These are phyloP conservation scores for Brachionichthys hirsutus DNA, from an alignment of 2,113 vertebrate genomes.

Conservation along the genomic window DNA sequence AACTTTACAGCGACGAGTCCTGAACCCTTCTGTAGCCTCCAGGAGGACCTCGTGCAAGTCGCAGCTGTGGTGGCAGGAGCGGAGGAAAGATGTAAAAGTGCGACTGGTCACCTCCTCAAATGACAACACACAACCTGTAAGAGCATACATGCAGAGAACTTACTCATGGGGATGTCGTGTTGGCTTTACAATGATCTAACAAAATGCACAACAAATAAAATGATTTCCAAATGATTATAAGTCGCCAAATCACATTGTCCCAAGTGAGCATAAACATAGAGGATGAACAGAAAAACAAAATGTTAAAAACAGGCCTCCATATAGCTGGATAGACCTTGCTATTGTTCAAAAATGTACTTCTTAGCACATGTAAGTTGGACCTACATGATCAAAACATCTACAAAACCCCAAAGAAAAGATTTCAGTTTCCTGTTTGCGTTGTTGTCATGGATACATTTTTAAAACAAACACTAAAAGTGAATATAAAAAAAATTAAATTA, in stretches of 20 bases:
- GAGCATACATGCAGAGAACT: not conserved
- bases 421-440: not conserved
- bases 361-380: not conserved
- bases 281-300: too few species aligned
- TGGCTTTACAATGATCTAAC: not conserved
- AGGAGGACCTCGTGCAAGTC: conserved; percentile 65
- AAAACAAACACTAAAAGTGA: too few species aligned
- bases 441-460: too few species aligned
- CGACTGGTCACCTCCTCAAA: conserved; percentile 67
- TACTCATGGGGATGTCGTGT: not conserved
- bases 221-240: too few species aligned
- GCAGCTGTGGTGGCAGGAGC: conserved; percentile 56
- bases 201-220: too few species aligned
- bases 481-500: not conserved
- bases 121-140: conserved; percentile 63
- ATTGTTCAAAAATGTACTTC: too few species aligned
- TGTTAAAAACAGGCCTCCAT: too few species aligned
- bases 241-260: too few species aligned
- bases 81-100: conserved; percentile 53
- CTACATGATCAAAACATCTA: not conserved
- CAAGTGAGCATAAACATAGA: too few species aligned
- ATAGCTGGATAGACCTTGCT: too few species aligned
- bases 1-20: conserved; percentile 8
- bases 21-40: conserved; percentile 56
- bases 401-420: not conserved